These are phyloP conservation scores for Motacilla tschutschensis DNA, from an alignment of 2,113 vertebrate genomes.

Conservation along the genomic window DNA sequence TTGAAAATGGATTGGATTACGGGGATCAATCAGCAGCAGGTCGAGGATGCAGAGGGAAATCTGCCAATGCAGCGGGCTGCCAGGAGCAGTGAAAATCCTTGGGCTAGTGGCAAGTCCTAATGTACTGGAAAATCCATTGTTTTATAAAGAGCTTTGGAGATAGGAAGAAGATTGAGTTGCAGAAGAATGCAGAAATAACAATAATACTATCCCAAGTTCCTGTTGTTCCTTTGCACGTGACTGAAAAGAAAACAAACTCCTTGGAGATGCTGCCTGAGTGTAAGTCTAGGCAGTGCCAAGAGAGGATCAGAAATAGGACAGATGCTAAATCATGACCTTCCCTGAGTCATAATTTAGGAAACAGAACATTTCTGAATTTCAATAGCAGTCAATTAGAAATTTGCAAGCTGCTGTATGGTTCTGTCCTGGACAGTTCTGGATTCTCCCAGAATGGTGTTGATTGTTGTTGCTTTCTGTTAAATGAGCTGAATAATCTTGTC, in stretches of 20 bases:
- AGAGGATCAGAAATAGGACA: slow-evolving; percentile 9
- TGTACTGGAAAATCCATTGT: slow-evolving; percentile 64
- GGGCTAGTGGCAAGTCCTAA: slow-evolving; percentile 51
- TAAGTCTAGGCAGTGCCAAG: background rate
- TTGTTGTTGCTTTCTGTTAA: background rate
- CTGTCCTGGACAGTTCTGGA: background rate
- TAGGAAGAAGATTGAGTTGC: slow-evolving; percentile 36
- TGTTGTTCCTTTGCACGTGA: background rate
- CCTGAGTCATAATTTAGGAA: slow-evolving; percentile 5
- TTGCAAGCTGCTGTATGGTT: background rate
- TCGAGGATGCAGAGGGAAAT: slow-evolving; percentile 59
- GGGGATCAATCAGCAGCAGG: slow-evolving; percentile 67
- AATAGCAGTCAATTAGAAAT: background rate
- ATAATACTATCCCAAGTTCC: background rate
- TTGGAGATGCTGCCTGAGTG: background rate
- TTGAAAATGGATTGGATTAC: slow-evolving; percentile 72
- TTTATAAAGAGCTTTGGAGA: slow-evolving; percentile 54
- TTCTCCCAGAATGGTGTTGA: background rate
- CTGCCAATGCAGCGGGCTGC: slow-evolving; percentile 44
- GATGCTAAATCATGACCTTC: background rate
- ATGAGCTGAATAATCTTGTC: background rate
- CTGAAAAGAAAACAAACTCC: slow-evolving; percentile 11
- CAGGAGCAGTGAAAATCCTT: slow-evolving; percentile 64
- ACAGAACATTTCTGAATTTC: slow-evolving; percentile 22
- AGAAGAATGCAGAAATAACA: slow-evolving; percentile 34